These are phyloP conservation scores for Antheraea yamamai DNA, from an alignment of 2,888 invertebrate genomes.

Conservation along the genomic window DNA sequence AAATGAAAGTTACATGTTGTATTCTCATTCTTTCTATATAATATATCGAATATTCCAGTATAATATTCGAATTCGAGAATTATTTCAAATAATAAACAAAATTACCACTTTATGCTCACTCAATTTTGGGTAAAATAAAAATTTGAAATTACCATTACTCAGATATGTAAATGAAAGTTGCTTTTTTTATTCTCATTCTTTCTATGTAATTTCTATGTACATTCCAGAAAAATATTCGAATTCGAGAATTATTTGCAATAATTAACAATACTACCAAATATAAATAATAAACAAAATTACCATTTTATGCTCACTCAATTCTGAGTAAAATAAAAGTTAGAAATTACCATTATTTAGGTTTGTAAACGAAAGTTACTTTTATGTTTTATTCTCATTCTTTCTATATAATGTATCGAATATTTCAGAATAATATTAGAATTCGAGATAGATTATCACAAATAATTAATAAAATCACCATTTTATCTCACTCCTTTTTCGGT, in stretches of 20 bases:
- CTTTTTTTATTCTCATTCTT: too few species aligned
- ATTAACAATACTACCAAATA: not conserved
- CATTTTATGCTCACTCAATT: not conserved
- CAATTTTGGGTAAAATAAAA: not conserved
- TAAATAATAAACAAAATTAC: too few species aligned
- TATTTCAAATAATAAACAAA: too few species aligned
- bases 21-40: not conserved
- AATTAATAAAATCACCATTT: not conserved
- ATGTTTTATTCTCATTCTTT: not conserved
- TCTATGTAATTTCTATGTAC: too few species aligned
- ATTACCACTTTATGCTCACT: not conserved
- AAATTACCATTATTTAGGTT: too few species aligned
- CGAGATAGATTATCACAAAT: too few species aligned
- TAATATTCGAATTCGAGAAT: not conserved
- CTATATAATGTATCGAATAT: not conserved
- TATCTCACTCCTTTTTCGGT: not conserved
- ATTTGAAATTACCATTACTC: not conserved
- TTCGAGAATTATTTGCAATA: too few species aligned
- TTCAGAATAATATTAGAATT: not conserved
- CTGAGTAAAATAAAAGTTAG: too few species aligned
- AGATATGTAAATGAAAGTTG: too few species aligned
- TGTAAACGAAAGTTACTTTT: too few species aligned
- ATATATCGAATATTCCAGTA: not conserved
- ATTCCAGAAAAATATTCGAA: too few species aligned
- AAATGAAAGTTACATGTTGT: too few species aligned